A percentile compares a stretch with the other conserved stretches of the same genome.
phyloP scores from a whole-genome alignment of 2,888 invertebrate species.

The Notodonta ziczac region DNA sequence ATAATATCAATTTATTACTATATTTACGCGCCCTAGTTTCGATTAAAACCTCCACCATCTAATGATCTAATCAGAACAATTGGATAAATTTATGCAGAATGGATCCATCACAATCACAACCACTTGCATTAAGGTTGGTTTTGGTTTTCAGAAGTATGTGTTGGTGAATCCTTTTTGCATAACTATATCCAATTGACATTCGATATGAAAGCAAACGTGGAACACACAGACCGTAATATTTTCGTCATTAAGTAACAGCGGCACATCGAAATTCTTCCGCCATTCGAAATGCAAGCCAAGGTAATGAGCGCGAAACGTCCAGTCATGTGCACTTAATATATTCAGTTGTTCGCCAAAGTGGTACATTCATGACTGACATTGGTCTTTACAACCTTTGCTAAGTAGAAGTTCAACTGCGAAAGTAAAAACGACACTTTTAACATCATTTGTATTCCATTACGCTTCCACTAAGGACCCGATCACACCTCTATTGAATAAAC shows the following conservation, averaged over 20 bases:
- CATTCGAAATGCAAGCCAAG: conserved; percentile 41
- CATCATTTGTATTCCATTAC: conserved; percentile 28
- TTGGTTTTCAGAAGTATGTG: no score
- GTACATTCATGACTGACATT: conserved; percentile 30
- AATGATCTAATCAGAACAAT: not conserved
- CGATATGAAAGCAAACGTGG: not conserved
- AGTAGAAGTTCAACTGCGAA: conserved; percentile 36
- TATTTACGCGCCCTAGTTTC: not conserved
- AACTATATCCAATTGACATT: not conserved
- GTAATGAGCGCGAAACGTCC: conserved; percentile 40
- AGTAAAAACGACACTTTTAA: conserved; percentile 37
- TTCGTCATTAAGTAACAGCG: conserved; percentile 9
- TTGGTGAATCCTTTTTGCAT: no score
- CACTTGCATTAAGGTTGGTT: no score
- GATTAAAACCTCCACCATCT: not conserved
- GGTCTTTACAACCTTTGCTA: conserved; percentile 25
- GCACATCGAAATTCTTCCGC: conserved; percentile 19
- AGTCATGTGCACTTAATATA: conserved; percentile 51
- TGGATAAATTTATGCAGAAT: no score
- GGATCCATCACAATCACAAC: no score
- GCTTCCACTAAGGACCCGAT: conserved; percentile 10
- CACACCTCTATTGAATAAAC: conserved; percentile 8
- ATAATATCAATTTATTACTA: not conserved
- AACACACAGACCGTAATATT: not conserved
- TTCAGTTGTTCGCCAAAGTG: conserved; percentile 43